Conservation (phyloP, 2,797 vertebrate genomes). For the Sebastes taczanowskii region DNA sequence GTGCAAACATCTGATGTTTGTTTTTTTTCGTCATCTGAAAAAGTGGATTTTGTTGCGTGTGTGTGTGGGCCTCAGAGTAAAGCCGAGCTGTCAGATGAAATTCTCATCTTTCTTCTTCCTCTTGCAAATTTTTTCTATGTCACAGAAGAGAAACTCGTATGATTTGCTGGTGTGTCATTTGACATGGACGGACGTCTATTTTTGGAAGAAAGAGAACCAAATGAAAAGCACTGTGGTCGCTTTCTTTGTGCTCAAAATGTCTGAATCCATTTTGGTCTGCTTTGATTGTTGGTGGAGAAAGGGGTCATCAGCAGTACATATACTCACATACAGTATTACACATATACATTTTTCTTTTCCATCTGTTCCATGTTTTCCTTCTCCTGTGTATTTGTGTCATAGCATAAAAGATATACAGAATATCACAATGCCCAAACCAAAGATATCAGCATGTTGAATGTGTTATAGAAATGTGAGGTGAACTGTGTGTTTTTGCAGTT, state of each 20-base stretch:
- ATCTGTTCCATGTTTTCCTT: background rate
- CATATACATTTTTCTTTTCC: background rate
- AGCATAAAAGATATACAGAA: background rate
- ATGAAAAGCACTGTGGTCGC: conserved; percentile 24
- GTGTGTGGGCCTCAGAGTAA: background rate
- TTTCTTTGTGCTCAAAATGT: conserved; percentile 14
- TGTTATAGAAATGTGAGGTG: too few species aligned
- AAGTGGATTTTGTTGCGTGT: conserved; percentile 1
- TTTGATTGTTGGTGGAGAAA: conserved; percentile 9
- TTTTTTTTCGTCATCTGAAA: background rate
- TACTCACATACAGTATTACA: background rate
- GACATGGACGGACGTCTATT: conserved; percentile 35
- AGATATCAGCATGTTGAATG: background rate
- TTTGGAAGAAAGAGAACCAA: conserved; percentile 41
- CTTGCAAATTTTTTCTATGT: background rate
- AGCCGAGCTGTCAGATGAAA: conserved; percentile 23
- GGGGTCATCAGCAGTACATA: background rate
- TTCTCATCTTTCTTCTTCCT: conserved; percentile 1
- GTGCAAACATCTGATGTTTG: background rate
- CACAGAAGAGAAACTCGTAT: background rate
- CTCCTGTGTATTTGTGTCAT: background rate
- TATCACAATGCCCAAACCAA: background rate
- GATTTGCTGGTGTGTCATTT: conserved; percentile 22
- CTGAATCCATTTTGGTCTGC: conserved; percentile 10
- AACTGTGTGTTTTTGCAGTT: background rate